A percentile compares a stretch with the other conserved stretches of the same genome.
Evolutionary conservation across 1,140 invertebrate species (phyloP).

Genomic region (Caenorhabditis briggsae): DNA sequence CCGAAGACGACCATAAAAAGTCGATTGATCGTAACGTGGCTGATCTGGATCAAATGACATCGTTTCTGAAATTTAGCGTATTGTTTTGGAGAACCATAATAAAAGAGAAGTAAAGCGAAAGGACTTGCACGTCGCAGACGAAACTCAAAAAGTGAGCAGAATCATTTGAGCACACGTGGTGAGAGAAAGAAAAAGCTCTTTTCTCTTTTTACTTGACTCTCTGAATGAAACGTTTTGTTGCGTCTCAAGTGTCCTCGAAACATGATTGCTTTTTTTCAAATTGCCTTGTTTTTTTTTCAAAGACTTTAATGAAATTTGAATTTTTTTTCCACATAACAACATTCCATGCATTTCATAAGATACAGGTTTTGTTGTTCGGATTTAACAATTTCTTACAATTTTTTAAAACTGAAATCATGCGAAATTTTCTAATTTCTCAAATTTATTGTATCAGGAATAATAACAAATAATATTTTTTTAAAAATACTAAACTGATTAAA

Average conservation of each 20-base stretch:
- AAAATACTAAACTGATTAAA: slow-evolving; percentile 15
- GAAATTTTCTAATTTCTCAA: not conserved
- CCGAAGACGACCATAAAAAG: slow-evolving; percentile 90
- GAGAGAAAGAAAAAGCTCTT: not conserved
- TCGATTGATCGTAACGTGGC: slow-evolving; percentile 91
- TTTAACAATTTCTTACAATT: too few relatives aligned
- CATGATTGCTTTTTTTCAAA: slow-evolving; percentile 20
- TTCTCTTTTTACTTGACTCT: not conserved
- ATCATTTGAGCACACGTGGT: slow-evolving; percentile 15
- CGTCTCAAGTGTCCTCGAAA: slow-evolving; percentile 44
- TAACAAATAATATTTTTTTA: not conserved
- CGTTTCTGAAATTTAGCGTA: not conserved
- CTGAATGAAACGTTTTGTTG: slow-evolving; percentile 10
- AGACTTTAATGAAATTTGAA: not conserved
- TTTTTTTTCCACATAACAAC: not conserved
- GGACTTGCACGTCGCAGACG: not conserved
- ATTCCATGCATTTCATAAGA: too few relatives aligned
- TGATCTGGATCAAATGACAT: slow-evolving; percentile 83
- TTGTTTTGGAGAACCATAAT: too few relatives aligned
- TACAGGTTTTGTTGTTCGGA: too few relatives aligned
- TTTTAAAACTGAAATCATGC: not conserved
- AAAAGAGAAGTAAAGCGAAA: not conserved
- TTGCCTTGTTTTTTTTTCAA: not conserved
- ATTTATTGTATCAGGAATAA: too few relatives aligned
- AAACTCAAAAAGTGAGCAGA: slow-evolving; percentile 30